phyloP scores from a whole-genome alignment of 2,113 vertebrate genomes.

The Eonycteris spelaea region DNA sequence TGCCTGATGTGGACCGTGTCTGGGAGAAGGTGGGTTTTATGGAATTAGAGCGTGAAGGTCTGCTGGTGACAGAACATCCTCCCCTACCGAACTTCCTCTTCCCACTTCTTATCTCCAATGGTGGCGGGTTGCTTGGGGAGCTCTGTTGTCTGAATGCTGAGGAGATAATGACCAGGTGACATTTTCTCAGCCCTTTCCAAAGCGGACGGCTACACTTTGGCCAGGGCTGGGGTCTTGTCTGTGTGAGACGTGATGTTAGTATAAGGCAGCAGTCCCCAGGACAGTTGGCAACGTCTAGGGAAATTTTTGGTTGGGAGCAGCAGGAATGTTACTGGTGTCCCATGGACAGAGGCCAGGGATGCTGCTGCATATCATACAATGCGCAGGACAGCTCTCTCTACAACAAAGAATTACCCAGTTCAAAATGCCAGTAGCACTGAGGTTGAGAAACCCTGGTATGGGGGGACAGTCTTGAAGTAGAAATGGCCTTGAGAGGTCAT shows the following conservation, averaged over 20 bases:
- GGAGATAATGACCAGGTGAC: background rate
- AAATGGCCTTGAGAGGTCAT: background rate
- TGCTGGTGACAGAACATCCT: background rate
- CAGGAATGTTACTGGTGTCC: background rate
- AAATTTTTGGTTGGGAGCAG: background rate
- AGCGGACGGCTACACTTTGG: background rate
- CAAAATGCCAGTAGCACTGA: background rate
- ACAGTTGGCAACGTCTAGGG: background rate
- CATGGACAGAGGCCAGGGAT: background rate
- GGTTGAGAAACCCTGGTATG: background rate
- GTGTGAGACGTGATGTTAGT: background rate
- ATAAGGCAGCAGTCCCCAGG: background rate
- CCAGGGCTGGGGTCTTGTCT: background rate
- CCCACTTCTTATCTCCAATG: background rate
- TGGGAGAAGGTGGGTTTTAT: background rate
- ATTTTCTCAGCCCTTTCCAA: background rate
- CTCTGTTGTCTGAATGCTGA: background rate
- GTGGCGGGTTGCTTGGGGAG: background rate
- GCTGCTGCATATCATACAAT: accelerated
- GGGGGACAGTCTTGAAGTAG: background rate
- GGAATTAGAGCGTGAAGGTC: background rate
- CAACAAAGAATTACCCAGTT: background rate
- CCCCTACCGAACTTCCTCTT: background rate
- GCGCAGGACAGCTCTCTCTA: background rate
- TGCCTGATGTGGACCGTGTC: background rate